Evolutionary conservation across 2,888 invertebrate genomes (phyloP).

Genomic region (Biston stratarius): DNA sequence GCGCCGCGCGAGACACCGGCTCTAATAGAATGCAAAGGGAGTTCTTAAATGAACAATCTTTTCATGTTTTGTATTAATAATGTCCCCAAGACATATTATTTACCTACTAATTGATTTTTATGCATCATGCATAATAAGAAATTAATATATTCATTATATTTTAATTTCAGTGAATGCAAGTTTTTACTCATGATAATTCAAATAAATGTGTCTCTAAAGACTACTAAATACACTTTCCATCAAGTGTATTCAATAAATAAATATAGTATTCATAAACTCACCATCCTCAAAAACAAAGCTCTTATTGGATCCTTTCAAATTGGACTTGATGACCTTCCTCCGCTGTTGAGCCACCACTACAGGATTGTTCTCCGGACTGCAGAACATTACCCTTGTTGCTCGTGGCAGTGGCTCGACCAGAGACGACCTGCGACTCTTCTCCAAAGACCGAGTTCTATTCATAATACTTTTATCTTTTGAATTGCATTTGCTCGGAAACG

Average conservation of each 20-base stretch:
- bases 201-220: too few species aligned
- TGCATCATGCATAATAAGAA: too few species aligned
- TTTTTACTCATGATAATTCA: too few species aligned
- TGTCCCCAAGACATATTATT: too few species aligned
- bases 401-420: conserved; percentile 53
- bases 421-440: conserved; percentile 61
- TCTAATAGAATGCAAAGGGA: conserved; percentile 44
- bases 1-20: conserved; percentile 41
- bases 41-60: too few species aligned
- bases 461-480: conserved; percentile 56
- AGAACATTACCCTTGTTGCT: conserved; percentile 76
- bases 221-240: too few species aligned
- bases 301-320: conserved; percentile 80
- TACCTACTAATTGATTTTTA: too few species aligned
- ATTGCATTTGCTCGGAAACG: conserved; percentile 61
- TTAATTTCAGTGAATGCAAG: too few species aligned
- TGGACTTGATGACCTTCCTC: conserved; percentile 78
- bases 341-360: conserved; percentile 59
- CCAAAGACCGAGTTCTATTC: conserved; percentile 75
- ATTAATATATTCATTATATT: too few species aligned
- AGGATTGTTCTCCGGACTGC: conserved; percentile 72
- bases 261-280: conserved; percentile 51
- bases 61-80: too few species aligned
- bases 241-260: too few species aligned
- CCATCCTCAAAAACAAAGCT: conserved; percentile 78